Base-by-base conservation (phyloP, 2,113 vertebrate genomes). In the Dolichotis patagonum region DNA sequence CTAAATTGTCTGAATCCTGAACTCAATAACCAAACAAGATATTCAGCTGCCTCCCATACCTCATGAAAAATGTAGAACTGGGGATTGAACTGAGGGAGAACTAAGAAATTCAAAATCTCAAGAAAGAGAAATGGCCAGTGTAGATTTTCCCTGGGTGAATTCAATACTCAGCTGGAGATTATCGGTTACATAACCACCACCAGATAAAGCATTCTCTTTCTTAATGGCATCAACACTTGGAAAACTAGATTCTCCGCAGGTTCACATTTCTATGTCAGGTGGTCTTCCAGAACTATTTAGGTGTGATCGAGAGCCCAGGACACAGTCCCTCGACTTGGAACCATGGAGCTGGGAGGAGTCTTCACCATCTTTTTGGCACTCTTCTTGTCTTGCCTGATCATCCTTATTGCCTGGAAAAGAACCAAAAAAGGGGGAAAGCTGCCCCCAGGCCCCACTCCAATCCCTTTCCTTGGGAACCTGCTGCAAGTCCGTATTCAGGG, bases 381-480 rank as follows among this genome's bases (percentile, higher is more conserved):
- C 49, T 96, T 65, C 38, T 60, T 98, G 35, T 95, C 96, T 13
- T 98, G 95, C 41, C 78, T 98, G 46, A 26, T 97, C 49, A 90
- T 98, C 84, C 30, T 96, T 49, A 82, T 97, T 0, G 93, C 91
- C 3, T 98, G 98, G 98, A 98, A 98, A 46, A 32, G 4, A 52
- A 85, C 58, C 46, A 91, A 80, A 75, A 97, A 95, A 28, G 82
- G 73, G 3, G 97, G 97, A 14, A 98, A 94, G 80, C 94, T 98
- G 28, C 98, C 98, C 3, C 98, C 98, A 0, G 98, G 98, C 2
- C 98, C 98, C 19, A 95, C 95, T 28, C 98, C 98, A 0, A 96
- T 98, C 52, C 98, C 98, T 9, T 96, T 98, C 71, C n/a, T 98
- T 41, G 98, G 98, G 19, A 98, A 98, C 63, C 35, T 98, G 58